These are phyloP conservation scores for Chrysoperla carnea DNA, from an alignment of 1,140 invertebrate genomes.

Conservation along the genomic window DNA sequence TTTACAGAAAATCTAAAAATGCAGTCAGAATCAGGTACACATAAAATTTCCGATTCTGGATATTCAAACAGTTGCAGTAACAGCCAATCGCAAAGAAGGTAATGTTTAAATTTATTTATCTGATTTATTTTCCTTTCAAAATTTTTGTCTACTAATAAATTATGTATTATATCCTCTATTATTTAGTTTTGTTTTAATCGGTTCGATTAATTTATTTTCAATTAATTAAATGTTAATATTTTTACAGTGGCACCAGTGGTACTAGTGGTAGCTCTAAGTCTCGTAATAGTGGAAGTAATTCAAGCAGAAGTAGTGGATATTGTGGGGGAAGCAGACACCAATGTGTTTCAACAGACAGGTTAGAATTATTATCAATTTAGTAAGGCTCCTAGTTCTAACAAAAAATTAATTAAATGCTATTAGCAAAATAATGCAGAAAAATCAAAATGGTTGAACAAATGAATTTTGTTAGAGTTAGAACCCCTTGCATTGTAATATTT, in stretches of 20 bases:
- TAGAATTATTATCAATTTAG: conserved; percentile 3
- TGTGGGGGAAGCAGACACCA: conserved; percentile 30
- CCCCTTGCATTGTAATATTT: too few relatives aligned
- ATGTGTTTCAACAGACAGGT: conserved; percentile 34
- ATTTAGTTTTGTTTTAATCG: too few relatives aligned
- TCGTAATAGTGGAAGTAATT: conserved; percentile 52
- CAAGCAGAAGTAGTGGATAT: conserved; percentile 61
- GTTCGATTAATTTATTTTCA: too few relatives aligned
- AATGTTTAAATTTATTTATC: too few relatives aligned
- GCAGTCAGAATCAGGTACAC: conserved; percentile 28
- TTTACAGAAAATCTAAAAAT: conserved; percentile 16
- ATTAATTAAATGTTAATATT: too few relatives aligned
- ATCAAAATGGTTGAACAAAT: too few relatives aligned
- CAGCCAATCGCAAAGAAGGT: conserved; percentile 58
- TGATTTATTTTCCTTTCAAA: too few relatives aligned
- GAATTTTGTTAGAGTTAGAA: too few relatives aligned
- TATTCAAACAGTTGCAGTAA: conserved; percentile 61
- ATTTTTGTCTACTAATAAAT: too few relatives aligned
- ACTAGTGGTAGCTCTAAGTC: conserved; percentile 56
- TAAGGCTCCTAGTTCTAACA: neutral
- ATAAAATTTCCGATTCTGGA: conserved; percentile 54
- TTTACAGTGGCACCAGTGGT: too few relatives aligned
- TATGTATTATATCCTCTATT: too few relatives aligned
- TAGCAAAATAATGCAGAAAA: too few relatives aligned
- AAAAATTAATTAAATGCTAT: conserved; percentile 11